These are phyloP conservation scores for Galemys pyrenaicus DNA, from an alignment of 2,113 vertebrate species.

Conservation along the genomic window DNA sequence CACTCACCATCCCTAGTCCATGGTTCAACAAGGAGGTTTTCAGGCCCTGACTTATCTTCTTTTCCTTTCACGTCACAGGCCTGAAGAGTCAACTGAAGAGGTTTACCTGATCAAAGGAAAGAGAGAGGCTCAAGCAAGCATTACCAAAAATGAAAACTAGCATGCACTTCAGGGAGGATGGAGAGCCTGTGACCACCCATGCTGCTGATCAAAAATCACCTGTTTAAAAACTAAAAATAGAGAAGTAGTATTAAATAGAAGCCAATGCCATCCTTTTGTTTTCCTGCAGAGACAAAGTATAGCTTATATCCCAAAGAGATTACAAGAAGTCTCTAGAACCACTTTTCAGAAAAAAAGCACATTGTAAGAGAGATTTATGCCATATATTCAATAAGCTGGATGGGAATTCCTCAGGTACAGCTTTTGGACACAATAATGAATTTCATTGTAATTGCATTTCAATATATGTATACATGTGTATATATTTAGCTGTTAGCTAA, in stretches of 20 bases:
- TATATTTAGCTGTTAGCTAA: too few species aligned
- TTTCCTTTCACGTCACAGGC: conserved; percentile 98
- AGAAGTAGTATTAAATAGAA: background rate
- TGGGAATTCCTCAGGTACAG: background rate
- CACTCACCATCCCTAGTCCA: conserved; percentile 94
- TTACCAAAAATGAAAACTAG: background rate
- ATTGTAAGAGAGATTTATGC: background rate
- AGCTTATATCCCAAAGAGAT: background rate
- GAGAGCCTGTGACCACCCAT: background rate
- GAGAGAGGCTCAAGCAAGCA: background rate
- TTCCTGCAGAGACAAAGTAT: background rate
- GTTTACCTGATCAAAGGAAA: conserved; percentile 87
- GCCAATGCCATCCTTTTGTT: background rate
- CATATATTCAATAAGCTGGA: background rate
- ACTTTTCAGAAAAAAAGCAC: background rate
- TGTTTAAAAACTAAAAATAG: background rate
- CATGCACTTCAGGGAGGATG: background rate
- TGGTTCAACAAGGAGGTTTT: conserved; percentile 93
- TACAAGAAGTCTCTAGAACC: background rate
- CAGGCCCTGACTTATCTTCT: conserved; percentile 97
- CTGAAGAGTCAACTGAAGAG: conserved; percentile 92
- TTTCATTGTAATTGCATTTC: background rate
- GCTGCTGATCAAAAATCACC: background rate
- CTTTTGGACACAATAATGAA: background rate
- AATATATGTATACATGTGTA: background rate